Evolutionary conservation across 1,140 invertebrate species (phyloP), one percentile per base, ranked within the genome.

Genomic region (Forficula auricularia): DNA sequence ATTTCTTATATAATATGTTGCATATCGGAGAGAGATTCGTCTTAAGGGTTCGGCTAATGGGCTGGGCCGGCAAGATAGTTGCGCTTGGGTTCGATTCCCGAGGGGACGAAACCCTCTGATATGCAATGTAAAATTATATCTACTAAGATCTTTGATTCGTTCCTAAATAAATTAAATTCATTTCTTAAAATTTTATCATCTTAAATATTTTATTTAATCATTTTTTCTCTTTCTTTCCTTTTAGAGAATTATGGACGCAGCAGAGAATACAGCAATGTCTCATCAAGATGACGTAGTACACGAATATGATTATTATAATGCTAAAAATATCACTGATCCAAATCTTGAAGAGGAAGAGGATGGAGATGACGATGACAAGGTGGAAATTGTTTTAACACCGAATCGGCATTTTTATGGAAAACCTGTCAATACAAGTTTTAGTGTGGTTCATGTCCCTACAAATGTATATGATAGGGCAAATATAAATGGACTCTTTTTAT

Each of bases 371-470:
- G 30, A 45, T 10, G 36, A 34, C 10, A 57, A 49, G 61, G 65
- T 60, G 53, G 30, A 47, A 16, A 57, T 77, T n/a, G 59, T 68
- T 1, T 55, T 86, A 16, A 71, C 69, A 33, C 65, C 67, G 37
- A 81, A 84, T 59, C 58, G 67, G 14, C 77, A 87, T 54, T 95
- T 94, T 53, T 78, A 74, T 45, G 71, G 78, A 54, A 77, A 79
- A 15, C 63, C 72, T 9, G 84, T 95, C 2, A 94, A 92, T 58
- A 72, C 73, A 4, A 82, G 72, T 54, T 69, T 77, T 56, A 92
- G 86, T 51, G 82, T 87, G 27, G 84, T 97, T 3, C 91, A 96
- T 59, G 86, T 98, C 4, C 90, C 92, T 2, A 92, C 87, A 18
- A 94, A 94, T 61, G 89, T 97, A 32, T 96, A 82, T 57, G 84